A percentile compares a stretch with the other conserved stretches of the same genome.
Evolutionary conservation across 92 coral and sea anemone genomes (phyloP).

Genomic region (Paramuricea clavata): DNA sequence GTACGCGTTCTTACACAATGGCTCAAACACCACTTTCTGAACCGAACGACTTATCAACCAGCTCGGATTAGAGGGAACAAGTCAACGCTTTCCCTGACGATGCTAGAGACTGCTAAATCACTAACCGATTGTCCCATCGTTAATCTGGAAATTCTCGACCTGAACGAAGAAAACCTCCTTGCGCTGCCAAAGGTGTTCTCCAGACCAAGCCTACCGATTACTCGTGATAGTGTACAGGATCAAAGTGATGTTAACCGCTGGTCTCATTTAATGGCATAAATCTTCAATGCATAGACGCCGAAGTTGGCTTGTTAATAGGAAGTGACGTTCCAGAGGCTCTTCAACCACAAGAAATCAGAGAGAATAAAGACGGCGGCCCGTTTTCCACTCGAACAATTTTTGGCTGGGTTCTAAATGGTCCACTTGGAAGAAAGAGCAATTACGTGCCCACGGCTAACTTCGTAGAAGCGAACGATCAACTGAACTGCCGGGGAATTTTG

Average conservation of each 20-base stretch:
- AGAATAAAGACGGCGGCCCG: constrained; percentile 67
- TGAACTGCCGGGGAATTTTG: constrained; percentile 63
- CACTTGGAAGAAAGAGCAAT: constrained; percentile 55
- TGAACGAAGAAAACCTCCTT: constrained; percentile 25
- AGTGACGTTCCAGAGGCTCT: background rate
- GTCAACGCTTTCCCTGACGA: constrained; percentile 58
- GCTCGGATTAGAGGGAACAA: constrained; percentile 26
- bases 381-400: constrained; percentile 66
- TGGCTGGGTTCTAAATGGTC: constrained; percentile 83
- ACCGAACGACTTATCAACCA: background rate
- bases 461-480: constrained; percentile 14
- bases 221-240: background rate
- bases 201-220: constrained; percentile 30
- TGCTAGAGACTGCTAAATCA: constrained; percentile 19
- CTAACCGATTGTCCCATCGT: constrained; percentile 22
- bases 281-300: background rate
- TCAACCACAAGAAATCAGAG: constrained; percentile 61
- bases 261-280: constrained; percentile 15
- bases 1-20: constrained; percentile 42
- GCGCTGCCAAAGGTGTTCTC: constrained; percentile 45
- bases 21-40: constrained; percentile 33
- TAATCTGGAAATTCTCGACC: constrained; percentile 40
- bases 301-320: background rate
- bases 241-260: constrained; percentile 57
- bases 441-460: constrained; percentile 44